phyloP scores from a whole-genome alignment of 2,888 invertebrate species.

The Acrocyrtus sp. region DNA sequence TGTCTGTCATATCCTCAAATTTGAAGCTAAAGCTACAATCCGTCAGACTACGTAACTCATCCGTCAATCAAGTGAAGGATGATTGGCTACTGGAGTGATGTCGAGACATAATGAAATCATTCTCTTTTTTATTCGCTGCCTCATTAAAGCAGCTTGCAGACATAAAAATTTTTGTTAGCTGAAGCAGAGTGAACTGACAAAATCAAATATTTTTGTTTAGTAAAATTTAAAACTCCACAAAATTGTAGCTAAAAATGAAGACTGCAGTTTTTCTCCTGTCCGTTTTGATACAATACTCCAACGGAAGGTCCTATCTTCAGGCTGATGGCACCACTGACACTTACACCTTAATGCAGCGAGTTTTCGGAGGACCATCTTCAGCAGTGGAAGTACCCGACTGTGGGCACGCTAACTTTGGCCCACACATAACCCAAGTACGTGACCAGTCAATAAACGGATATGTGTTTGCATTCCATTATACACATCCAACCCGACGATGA shows the following conservation, averaged over 20 bases:
- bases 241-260: background rate
- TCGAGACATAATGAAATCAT: too few species aligned
- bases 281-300: background rate
- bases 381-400: constrained; percentile 56
- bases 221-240: too few species aligned
- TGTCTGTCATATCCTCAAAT: too few species aligned
- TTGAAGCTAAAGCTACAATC: too few species aligned
- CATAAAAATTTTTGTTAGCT: too few species aligned
- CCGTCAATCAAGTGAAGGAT: too few species aligned
- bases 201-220: background rate
- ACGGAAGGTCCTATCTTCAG: constrained; percentile 9
- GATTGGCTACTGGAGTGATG: too few species aligned
- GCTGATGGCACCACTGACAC: constrained; percentile 46
- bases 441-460: constrained; percentile 33
- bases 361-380: constrained; percentile 41
- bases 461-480: constrained; percentile 49
- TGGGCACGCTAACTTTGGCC: constrained; percentile 40
- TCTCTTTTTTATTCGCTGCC: too few species aligned
- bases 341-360: constrained; percentile 47
- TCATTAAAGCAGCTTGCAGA: too few species aligned
- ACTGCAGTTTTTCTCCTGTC: background rate
- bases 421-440: constrained; percentile 47
- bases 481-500: constrained; percentile 52
- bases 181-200: background rate
- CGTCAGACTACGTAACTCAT: too few species aligned